Base-by-base conservation (phyloP, 92 coral and sea anemone genomes). In the Siderastrea siderea region DNA sequence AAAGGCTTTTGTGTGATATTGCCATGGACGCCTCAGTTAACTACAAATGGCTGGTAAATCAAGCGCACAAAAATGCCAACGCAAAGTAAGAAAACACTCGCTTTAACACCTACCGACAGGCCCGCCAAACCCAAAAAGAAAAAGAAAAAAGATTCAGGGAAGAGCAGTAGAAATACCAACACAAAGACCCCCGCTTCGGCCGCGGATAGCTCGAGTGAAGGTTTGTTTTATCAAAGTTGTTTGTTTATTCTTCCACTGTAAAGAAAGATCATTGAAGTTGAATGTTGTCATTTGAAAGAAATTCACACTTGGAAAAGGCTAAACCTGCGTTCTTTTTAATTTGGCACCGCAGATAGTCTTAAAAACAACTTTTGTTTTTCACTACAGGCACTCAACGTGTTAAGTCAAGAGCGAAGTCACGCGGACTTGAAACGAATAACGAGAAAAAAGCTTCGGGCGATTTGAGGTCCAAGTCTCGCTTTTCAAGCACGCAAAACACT, bases 151-250 rank as follows among this genome's bases (percentile, higher is more conserved):
- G 83, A 71, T 1, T 86, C 91, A 1, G 71, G 86, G 1, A 92
- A 86, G 64, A 79, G 15, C 65, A 70, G 78, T 8, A 57, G 65
- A 7, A 71, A 58, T 82, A n/a, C 17, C n/a, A 61, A 43, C 13
- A 14, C 74, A 45, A 82, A 90, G 43, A 93, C 85, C n/a, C 72
- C 87, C 19, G 77, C 85, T 16, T 89, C 92, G 52, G 92, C 92
- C 44, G 81, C 89, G 13, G 96, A 93, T 55, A 88, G 90, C 67
- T 79, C 95, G 3, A 93, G 89, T 68, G 98, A 95, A 93, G 98
- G 98, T 93, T 78, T 80, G 90, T 85, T 61, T 79, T 83, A n/a
- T 75, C 65, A 47, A 13, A 62, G 73, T 63, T 60, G 72, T 74
- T 85, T 85, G 84, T 85, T 64, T 67, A 68, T 51, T 75, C 63